Base-by-base conservation (phyloP, 2,888 invertebrate genomes). In the Globia sparganii region DNA sequence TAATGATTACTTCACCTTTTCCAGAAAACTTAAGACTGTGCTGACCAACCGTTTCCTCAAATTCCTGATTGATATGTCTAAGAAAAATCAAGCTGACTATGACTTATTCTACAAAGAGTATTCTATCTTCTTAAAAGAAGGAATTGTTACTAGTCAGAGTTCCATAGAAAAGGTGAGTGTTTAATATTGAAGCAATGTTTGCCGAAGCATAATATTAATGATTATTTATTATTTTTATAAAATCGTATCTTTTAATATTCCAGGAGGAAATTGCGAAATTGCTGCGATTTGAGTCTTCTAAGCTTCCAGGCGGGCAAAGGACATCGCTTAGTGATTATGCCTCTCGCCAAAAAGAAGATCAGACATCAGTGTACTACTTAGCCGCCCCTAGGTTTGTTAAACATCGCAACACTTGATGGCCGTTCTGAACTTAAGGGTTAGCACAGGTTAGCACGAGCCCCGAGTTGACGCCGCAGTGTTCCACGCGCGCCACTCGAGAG, bases 121-220 rank as follows among this genome's bases (percentile, higher is more conserved):
- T 92, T 98, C 98, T 0, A 94, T 99, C 74, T 99, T 99, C 93
- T 97, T 99, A 72, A 99, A 99, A 92, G 99, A 99, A 95, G 99
- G 99, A 58, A 99, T 99, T 90, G 98, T 99, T 56, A 98, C 98
- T 3, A 98, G 98, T 85, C 97, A 97, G 68, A 98, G 98, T 92
- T 97, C 98, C 85, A 92, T 97, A 8, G 98, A 99, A 92, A 99
- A 98, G 97, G 99, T 98, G 96, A 81, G 53, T 79, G 15, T 59
- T 84, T 28, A 18, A 53, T 31, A 56, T 28, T 40, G 15, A 76
- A 67, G 46, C 2, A 46, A 53, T 67, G 8, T 37, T 82, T 53
- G 0, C 11, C 1, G 15, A 66, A 77, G 25, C 13, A 25, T 37
- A 61, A 37, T 46, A 37, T 46, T 13, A 31, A 18, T 2, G 13